Percentiles rank a stretch among this genome's conserved stretches.
These are phyloP conservation scores for Sympetrum striolatum DNA, from an alignment of 2,888 invertebrate species.

Conservation along the genomic window DNA sequence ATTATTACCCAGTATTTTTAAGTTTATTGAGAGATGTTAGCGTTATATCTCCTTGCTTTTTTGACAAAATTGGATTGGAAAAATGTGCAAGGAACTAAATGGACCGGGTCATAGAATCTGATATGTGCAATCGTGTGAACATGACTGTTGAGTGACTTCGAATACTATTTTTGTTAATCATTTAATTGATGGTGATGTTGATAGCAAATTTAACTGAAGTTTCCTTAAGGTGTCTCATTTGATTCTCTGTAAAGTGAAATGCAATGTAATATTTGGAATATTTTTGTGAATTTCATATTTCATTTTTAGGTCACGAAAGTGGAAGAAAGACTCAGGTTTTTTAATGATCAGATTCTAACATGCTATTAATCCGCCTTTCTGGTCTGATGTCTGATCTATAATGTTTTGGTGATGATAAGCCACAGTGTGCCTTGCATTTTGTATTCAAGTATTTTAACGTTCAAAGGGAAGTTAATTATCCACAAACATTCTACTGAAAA, in stretches of 20 bases:
- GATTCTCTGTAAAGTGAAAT: neutral
- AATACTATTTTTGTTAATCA: neutral
- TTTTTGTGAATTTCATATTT: neutral
- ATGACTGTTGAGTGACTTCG: neutral
- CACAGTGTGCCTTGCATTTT: conserved; percentile 42
- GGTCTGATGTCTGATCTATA: neutral
- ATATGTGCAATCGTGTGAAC: neutral
- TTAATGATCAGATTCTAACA: neutral
- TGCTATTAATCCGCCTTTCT: neutral
- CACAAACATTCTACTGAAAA: neutral
- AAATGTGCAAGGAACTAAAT: neutral
- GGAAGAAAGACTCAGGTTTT: neutral
- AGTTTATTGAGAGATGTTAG: neutral
- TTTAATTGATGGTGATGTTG: neutral
- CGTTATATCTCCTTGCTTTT: neutral
- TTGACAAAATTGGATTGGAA: neutral
- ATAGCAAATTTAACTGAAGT: neutral
- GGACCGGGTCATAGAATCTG: neutral
- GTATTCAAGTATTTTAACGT: neutral
- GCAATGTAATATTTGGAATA: neutral
- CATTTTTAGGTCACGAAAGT: neutral
- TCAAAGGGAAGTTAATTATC: neutral
- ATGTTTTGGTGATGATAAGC: conserved; percentile 12
- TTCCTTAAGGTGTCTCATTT: neutral
- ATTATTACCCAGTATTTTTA: neutral